Percentiles rank a stretch among this genome's conserved stretches.
These are phyloP conservation scores for Chrysomallon squamiferum DNA, from an alignment of 1,140 invertebrate species.

Conservation along the genomic window DNA sequence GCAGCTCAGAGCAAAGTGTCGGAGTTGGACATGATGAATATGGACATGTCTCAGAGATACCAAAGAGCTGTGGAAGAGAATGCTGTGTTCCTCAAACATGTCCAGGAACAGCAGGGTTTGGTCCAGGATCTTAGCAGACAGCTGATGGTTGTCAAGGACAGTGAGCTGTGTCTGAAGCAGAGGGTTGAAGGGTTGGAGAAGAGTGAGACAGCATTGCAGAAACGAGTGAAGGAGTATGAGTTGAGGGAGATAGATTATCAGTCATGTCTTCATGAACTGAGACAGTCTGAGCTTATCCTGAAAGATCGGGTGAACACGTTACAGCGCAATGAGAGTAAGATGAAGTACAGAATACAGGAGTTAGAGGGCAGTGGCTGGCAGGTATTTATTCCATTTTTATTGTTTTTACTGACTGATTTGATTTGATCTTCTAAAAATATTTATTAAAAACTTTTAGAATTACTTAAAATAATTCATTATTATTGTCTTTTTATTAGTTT, in stretches of 20 bases:
- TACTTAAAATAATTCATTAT: no score
- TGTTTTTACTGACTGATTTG: no score
- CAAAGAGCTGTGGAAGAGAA: slow-evolving; percentile 51
- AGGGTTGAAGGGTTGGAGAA: slow-evolving; percentile 43
- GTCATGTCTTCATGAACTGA: slow-evolving; percentile 35
- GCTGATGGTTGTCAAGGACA: slow-evolving; percentile 29
- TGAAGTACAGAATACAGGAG: slow-evolving; percentile 48
- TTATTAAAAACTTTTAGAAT: no score
- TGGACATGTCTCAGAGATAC: slow-evolving; percentile 41
- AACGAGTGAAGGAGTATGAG: slow-evolving; percentile 41
- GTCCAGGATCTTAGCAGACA: slow-evolving; percentile 42
- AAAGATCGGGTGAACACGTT: slow-evolving; percentile 46
- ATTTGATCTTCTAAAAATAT: no score
- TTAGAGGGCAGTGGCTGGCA: slow-evolving; percentile 38
- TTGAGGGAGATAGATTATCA: slow-evolving; percentile 43
- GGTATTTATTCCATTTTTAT: slow-evolving; percentile 24
- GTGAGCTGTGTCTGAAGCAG: slow-evolving; percentile 38
- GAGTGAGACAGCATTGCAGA: slow-evolving; percentile 40
- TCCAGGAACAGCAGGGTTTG: slow-evolving; percentile 37
- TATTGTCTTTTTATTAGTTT: no score
- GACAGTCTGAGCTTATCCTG: slow-evolving; percentile 37
- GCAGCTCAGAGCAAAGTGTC: slow-evolving; percentile 42
- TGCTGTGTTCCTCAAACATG: slow-evolving; percentile 38
- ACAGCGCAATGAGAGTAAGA: slow-evolving; percentile 46
- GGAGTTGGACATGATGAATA: slow-evolving; percentile 50